Base-by-base conservation (phyloP, 2,113 vertebrate species). In the Atrichornis clamosus region DNA sequence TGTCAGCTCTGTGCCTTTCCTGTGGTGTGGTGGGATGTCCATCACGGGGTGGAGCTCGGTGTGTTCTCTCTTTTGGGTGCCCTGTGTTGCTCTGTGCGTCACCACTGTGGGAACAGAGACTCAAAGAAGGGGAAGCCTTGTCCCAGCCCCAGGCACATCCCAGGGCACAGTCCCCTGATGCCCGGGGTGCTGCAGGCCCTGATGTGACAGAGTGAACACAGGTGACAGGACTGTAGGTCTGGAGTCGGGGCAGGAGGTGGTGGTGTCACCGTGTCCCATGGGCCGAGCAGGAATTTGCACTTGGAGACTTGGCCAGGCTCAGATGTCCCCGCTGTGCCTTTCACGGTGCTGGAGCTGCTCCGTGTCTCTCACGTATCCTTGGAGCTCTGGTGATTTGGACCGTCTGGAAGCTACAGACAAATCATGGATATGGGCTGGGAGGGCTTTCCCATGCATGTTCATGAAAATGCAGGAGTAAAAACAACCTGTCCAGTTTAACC, bases 281-380 rank as follows among this genome's bases (percentile, higher is more conserved):
- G 84, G 33, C 42, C 4, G 3, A 44, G 23, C 44, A 55, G 77
- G 23, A 53, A 15, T 72, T 81, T 74, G 33, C 24, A 3, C 21
- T 76, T 63, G 11, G 50, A 39, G 28, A 3, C 41, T 56, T 65
- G 41, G 32, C 42, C 72, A n/a, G 49, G 24, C 52, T 23, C 30
- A 14, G 56, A 15, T 88, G n/a, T 75, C 53, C 67, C 62, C 44
- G 7, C 46, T 30, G 19, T 41, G 15, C 12, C 1, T 83, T 68
- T 60, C 0, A 0, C 37, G 46, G 14, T 0, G 0, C 56, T 49
- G 75, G 77, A 13, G 73, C 67, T n/a, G 35, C 32, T 20, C 58
- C 0, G 0, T 22, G 1, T 30, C 59, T 84, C 70, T 84, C 46
- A 30, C 0, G 0, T 18, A 0, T 92, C 70, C 15, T 1, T 47